Evolutionary conservation across 2,888 invertebrate species (phyloP).

Genomic region (Leptinotarsa haldemani): DNA sequence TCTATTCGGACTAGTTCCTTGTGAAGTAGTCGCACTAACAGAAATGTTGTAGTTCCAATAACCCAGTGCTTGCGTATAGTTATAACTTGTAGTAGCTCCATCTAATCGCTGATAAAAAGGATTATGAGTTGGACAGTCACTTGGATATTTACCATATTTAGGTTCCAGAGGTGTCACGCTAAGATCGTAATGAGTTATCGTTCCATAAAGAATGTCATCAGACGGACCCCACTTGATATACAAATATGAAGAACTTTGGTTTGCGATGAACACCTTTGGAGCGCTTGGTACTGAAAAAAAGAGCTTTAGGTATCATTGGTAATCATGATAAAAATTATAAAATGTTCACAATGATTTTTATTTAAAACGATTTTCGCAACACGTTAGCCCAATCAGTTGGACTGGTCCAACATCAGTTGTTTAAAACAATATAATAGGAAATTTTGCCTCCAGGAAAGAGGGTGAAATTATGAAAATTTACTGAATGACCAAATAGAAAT

Average conservation of each 20-base stretch:
- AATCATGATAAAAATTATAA: not conserved
- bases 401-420: too few species aligned
- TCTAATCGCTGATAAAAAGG: not conserved
- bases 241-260: constrained; percentile 7
- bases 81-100: constrained; percentile 2
- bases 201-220: not conserved
- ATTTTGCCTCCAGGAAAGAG: too few species aligned
- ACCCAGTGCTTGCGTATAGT: constrained; percentile 1
- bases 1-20: constrained; percentile 18
- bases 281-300: constrained; percentile 19
- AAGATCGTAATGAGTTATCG: constrained; percentile 2
- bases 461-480: too few species aligned
- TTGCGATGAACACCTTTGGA: not conserved
- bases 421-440: too few species aligned
- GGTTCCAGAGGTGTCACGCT: not conserved
- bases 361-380: too few species aligned
- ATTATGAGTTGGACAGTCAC: not conserved
- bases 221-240: not conserved
- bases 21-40: constrained; percentile 6
- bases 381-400: too few species aligned
- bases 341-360: not conserved
- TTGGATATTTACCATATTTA: not conserved
- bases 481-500: too few species aligned
- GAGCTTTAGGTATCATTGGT: too few species aligned
- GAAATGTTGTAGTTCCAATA: constrained; percentile 17